Conservation (phyloP, 2,888 invertebrate genomes). For the Hirtodrosophila trivittata region DNA sequence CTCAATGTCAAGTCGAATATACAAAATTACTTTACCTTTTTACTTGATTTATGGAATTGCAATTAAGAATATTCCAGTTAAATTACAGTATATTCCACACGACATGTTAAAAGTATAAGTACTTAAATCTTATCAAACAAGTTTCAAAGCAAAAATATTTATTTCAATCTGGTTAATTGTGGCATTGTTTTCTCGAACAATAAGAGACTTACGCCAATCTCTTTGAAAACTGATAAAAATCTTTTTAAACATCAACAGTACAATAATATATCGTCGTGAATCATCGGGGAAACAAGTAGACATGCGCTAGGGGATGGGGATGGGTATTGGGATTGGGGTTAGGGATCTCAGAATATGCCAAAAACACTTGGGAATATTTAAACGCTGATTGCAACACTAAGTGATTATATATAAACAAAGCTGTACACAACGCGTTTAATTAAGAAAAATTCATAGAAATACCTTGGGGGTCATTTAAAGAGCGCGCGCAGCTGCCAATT, state of each 20-base stretch:
- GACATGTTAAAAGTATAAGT: too few species aligned
- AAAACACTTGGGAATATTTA: conserved; percentile 14
- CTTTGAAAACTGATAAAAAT: not conserved
- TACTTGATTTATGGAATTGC: too few species aligned
- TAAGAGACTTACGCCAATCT: not conserved
- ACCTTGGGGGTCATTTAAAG: conserved; percentile 17
- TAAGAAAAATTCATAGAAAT: conserved; percentile 11
- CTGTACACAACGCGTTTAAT: not conserved
- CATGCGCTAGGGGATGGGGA: conserved; percentile 1
- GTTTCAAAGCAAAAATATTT: too few species aligned
- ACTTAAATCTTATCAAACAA: too few species aligned
- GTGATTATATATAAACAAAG: conserved; percentile 16
- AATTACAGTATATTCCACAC: too few species aligned
- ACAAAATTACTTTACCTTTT: too few species aligned
- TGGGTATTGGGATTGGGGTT: too few species aligned
- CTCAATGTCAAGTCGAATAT: too few species aligned
- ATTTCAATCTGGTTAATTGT: too few species aligned
- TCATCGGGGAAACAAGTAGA: conserved; percentile 9
- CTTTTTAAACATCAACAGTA: too few species aligned
- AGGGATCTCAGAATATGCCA: conserved; percentile 6
- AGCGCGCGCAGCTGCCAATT: not conserved
- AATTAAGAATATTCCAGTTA: too few species aligned
- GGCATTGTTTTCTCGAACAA: too few species aligned
- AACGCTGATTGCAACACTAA: conserved; percentile 16
- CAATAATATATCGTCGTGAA: conserved; percentile 7